Evolutionary conservation across 1,140 invertebrate genomes (phyloP).

Genomic region (Chymomyza costata): DNA sequence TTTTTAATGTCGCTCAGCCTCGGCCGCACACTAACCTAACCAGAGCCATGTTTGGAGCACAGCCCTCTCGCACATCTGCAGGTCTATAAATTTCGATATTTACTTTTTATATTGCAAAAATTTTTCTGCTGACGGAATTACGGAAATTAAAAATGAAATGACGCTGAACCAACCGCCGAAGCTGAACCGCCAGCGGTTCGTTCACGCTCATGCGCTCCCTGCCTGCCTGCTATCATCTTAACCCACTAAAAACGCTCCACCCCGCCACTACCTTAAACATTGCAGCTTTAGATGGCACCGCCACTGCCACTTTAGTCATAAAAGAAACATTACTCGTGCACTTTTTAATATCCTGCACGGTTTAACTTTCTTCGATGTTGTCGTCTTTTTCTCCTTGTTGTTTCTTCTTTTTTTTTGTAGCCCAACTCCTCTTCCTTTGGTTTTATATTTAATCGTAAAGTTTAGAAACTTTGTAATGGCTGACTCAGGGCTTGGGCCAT

Average conservation of each 20-base stretch:
- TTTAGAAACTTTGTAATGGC: constrained; percentile 71
- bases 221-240: constrained; percentile 50
- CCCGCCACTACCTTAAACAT: neutral
- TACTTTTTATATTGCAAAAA: constrained; percentile 75
- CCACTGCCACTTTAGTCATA: constrained; percentile 65
- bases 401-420: constrained; percentile 8
- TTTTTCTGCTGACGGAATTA: constrained; percentile 75
- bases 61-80: constrained; percentile 49
- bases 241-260: constrained; percentile 2
- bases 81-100: constrained; percentile 76
- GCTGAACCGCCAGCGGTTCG: neutral
- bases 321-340: constrained; percentile 70
- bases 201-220: constrained; percentile 55
- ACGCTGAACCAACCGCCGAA: constrained; percentile 45
- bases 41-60: neutral
- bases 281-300: constrained; percentile 10
- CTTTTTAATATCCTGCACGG: constrained; percentile 74
- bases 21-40: constrained; percentile 18
- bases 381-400: neutral
- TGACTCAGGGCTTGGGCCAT: constrained; percentile 3
- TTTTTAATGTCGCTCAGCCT: constrained; percentile 65
- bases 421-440: constrained; percentile 6
- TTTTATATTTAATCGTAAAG: constrained; percentile 65
- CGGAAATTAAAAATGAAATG: constrained; percentile 75
- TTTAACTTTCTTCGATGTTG: constrained; percentile 49